A percentile compares a stretch with the other conserved stretches of the same genome.
Evolutionary conservation across 2,797 vertebrate genomes (phyloP).

Genomic region (Danio jaintianensis): DNA sequence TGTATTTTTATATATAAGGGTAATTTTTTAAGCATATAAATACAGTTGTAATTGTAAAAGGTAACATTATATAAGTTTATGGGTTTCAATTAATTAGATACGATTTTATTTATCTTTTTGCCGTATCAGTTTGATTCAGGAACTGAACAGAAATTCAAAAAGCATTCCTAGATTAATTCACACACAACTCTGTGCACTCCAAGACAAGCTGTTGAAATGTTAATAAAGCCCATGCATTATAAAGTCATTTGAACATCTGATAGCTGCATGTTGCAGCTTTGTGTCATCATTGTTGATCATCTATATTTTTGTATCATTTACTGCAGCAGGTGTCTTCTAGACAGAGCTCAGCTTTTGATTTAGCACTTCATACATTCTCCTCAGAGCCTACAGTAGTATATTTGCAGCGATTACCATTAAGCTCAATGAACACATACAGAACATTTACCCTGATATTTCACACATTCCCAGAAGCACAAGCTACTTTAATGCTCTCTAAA

Average conservation of each 20-base stretch:
- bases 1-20: too few relatives aligned
- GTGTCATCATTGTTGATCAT: slow-evolving; percentile 37
- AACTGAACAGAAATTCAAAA: too few relatives aligned
- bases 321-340: slow-evolving; percentile 18
- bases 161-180: too few relatives aligned
- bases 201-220: background rate
- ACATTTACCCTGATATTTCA: slow-evolving; percentile 2
- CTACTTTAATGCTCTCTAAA: slow-evolving; percentile 18
- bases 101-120: too few relatives aligned
- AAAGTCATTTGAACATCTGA: slow-evolving; percentile 22
- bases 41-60: too few relatives aligned
- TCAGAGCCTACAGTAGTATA: background rate
- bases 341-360: slow-evolving; percentile 6
- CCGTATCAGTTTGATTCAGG: too few relatives aligned
- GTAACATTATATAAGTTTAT: too few relatives aligned
- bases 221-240: slow-evolving; percentile 34
- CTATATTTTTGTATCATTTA: background rate
- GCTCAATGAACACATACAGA: slow-evolving; percentile 13
- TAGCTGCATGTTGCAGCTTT: slow-evolving; percentile 2
- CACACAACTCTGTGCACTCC: background rate
- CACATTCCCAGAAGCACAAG: background rate
- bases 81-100: too few relatives aligned
- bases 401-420: background rate
- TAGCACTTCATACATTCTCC: background rate
- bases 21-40: too few relatives aligned